phyloP scores from a whole-genome alignment of 1,140 invertebrate genomes.

The Tetraneura akinire region DNA sequence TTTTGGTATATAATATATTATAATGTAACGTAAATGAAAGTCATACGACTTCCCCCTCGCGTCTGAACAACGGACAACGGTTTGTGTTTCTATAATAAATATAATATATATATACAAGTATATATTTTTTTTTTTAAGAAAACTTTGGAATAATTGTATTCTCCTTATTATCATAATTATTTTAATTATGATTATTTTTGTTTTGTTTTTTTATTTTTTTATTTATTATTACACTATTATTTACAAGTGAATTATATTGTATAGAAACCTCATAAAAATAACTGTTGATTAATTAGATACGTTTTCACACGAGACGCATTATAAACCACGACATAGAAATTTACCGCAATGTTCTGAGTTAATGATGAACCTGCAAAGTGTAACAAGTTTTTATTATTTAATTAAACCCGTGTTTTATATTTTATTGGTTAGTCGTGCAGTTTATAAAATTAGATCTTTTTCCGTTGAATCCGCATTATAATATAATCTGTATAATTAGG shows the following conservation, averaged over 20 bases:
- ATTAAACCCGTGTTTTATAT: background rate
- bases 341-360: slow-evolving; percentile 21
- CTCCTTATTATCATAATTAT: slow-evolving; percentile 18
- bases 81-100: background rate
- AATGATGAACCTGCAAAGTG: background rate
- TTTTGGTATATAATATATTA: background rate
- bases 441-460: background rate
- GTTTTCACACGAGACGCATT: slow-evolving; percentile 26
- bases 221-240: no score
- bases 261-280: slow-evolving; percentile 16
- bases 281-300: slow-evolving; percentile 14
- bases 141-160: slow-evolving; percentile 23
- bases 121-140: slow-evolving; percentile 25
- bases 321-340: background rate
- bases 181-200: no score
- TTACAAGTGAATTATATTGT: slow-evolving; percentile 1
- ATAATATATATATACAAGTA: no score
- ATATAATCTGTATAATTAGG: background rate
- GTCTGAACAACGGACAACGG: background rate
- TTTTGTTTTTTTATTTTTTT: background rate
- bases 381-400: background rate
- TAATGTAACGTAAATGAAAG: slow-evolving; percentile 14
- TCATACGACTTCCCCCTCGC: slow-evolving; percentile 2
- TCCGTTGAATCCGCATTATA: background rate
- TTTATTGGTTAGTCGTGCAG: background rate